Base-by-base conservation (phyloP, 1,140 invertebrate species). In the Nasonia giraulti region DNA sequence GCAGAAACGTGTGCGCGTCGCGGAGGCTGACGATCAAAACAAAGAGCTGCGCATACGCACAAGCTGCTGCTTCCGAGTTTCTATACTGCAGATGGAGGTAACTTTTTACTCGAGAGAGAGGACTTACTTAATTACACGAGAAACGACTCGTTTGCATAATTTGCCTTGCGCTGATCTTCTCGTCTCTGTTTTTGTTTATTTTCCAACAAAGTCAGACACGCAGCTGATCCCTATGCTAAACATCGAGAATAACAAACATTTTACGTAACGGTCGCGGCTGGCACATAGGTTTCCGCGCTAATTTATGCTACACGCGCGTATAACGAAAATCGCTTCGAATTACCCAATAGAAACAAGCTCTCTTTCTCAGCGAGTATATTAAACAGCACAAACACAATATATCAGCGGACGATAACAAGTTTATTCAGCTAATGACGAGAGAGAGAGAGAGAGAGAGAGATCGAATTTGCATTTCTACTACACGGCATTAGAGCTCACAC, bases 21-120 rank as follows among this genome's bases (percentile, higher is more conserved):
- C 50, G 55, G 77, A 79, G 31, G 8, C 44, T 50, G 50, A 66
- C 50, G 77, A 79, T 80, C 78, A 80, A 80, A 44, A 78, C 27
- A 55, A 66, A 62, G 50, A 78, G 6, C 55, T 20, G 17, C 47
- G 10, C 50, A 55, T 62, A 62, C 17, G 17, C 17, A 62, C 17
- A n/a, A 7, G 20, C 55, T 17, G 20, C 55, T 17, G 55, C 55
- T 62, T 62, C 55, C 55, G 55, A 62, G 14, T 62, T 62, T 62
- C 17, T n/a, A 14, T 17, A 17, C 50, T 20, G 50, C 12, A 11
- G 47, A 50, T 50, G 12, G 47, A 50, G 47, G 47, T 14, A 50
- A 50, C 14, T 50, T 50, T 50, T 50, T 14, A 2, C 47, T 11
- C 47, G 47, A 50, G 7, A 50, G 47, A 50, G 47, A 50, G 47